Percentiles rank a stretch among this genome's conserved stretches.
Evolutionary conservation across 2,888 invertebrate species (phyloP).

Genomic region (Cremastinae sp.): DNA sequence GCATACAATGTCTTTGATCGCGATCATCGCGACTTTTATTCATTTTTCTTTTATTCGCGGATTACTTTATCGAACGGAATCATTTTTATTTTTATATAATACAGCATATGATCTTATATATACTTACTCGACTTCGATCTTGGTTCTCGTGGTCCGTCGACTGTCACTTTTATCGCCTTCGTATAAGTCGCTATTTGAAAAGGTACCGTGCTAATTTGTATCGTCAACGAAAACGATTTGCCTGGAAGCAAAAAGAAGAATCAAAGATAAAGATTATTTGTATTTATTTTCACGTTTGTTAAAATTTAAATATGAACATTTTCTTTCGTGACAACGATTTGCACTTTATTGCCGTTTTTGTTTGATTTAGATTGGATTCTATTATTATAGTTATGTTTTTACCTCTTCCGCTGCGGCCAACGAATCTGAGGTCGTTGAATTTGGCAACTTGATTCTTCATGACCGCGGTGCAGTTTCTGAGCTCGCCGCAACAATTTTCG

Average conservation of each 20-base stretch:
- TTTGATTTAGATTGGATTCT: too few relatives aligned
- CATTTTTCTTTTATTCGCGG: not conserved
- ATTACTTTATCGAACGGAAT: not conserved
- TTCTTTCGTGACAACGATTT: too few relatives aligned
- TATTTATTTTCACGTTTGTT: too few relatives aligned
- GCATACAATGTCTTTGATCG: not conserved
- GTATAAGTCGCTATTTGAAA: constrained; percentile 95
- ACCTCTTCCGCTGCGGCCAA: constrained; percentile 98
- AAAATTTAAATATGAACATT: too few relatives aligned
- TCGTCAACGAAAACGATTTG: constrained; percentile 97
- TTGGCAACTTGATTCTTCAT: constrained; percentile 99
- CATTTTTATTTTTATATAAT: constrained; percentile 14
- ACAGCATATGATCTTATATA: not conserved
- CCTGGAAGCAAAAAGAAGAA: constrained; percentile 81
- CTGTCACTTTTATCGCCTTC: constrained; percentile 99
- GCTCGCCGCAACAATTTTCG: constrained; percentile 97
- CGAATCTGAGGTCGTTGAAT: constrained; percentile 98
- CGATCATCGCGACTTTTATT: not conserved
- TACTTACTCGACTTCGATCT: constrained; percentile 97
- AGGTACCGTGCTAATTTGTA: constrained; percentile 91
- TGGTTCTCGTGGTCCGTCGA: constrained; percentile 99
- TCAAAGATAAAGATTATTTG: too few relatives aligned
- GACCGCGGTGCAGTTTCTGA: constrained; percentile 95
- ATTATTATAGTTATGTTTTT: not conserved
- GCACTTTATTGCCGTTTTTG: too few relatives aligned